Evolutionary conservation across 1,140 invertebrate genomes (phyloP).

Genomic region (Euura saliciscinereae): DNA sequence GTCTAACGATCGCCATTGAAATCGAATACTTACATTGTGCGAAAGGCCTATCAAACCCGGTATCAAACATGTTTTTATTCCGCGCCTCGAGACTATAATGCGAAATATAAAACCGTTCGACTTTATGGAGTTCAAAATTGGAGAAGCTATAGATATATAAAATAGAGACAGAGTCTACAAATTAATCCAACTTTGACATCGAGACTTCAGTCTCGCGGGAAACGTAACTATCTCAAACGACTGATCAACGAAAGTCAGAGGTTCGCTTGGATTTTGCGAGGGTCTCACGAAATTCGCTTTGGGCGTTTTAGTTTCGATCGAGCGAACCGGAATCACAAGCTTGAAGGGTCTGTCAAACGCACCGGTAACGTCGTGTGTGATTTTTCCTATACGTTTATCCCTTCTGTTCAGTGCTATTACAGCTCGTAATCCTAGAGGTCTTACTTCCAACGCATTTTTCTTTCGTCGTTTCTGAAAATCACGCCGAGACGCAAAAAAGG

Average conservation of each 20-base stretch:
- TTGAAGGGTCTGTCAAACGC: constrained; percentile 1
- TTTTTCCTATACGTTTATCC: not conserved
- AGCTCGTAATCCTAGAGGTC: too few species aligned
- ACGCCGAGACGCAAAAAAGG: too few species aligned
- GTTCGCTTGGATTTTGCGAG: not conserved
- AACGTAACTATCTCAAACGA: not conserved
- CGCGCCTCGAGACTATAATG: too few species aligned
- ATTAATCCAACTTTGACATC: not conserved
- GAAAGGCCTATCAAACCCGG: not conserved
- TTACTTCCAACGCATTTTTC: not conserved
- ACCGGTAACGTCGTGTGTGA: not conserved
- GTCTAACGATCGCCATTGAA: constrained; percentile 1
- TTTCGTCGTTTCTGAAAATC: not conserved
- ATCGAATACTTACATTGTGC: not conserved
- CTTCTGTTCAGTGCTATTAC: not conserved
- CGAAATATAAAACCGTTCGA: not conserved
- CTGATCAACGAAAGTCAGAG: constrained; percentile 7
- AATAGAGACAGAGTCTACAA: not conserved
- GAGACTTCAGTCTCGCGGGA: not conserved
- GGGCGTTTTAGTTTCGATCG: constrained; percentile 6
- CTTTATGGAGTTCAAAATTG: not conserved
- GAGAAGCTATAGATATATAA: not conserved
- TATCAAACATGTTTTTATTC: too few species aligned
- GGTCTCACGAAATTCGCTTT: not conserved
- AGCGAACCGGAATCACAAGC: constrained; percentile 1